Base-by-base conservation (phyloP, 2,888 invertebrate species). In the Agrypnus murinus region DNA sequence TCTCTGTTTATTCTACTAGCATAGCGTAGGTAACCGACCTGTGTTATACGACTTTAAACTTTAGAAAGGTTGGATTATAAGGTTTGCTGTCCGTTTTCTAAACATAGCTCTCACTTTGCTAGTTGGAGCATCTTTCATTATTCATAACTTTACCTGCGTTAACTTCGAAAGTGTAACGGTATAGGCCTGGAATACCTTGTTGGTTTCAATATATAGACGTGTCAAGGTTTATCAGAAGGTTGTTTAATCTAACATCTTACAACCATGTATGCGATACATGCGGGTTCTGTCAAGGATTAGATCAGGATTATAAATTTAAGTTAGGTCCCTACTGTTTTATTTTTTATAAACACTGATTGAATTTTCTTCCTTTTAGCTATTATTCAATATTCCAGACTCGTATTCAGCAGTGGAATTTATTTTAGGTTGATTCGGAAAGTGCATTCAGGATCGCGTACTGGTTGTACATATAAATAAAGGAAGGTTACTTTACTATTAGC, bases 61-160 rank as follows among this genome's bases (percentile, higher is more conserved):
- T 48, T 10, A 48, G 48, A 48, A 48, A 25, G 25, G 48, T 48
- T 15, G 19, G 46, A 50, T 31, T 10, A 5, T 50, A 50, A 50
- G 32, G 50, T 50, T 50, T 50, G 31, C 50, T 50, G 50, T 31
- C 50, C 50, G 50, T 50, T 50, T 50, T 50, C 50, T 14, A 50
- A 50, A 50, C 50, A 14, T 50, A 50, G 50, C 32, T 8, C n/a
- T n/a, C n/a, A n/a, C n/a, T n/a, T 3, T 32, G 50, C 31, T 50
- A 50, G 50, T 50, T 50, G 12, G 31, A 25, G 6, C 50, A 31
- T 31, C 50, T 19, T 50, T 50, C 50, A 50, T 25, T 50, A 50
- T 50, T 50, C 50, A 50, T 50, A 50, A 50, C 50, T 50, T 50
- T 12, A 50, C 50, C 19, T 50, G 50, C 25, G 50, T 50, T 48